Base-by-base conservation (phyloP, 37 sponge, comb jelly and placozoan species). In the Dysidea cf. avara region DNA sequence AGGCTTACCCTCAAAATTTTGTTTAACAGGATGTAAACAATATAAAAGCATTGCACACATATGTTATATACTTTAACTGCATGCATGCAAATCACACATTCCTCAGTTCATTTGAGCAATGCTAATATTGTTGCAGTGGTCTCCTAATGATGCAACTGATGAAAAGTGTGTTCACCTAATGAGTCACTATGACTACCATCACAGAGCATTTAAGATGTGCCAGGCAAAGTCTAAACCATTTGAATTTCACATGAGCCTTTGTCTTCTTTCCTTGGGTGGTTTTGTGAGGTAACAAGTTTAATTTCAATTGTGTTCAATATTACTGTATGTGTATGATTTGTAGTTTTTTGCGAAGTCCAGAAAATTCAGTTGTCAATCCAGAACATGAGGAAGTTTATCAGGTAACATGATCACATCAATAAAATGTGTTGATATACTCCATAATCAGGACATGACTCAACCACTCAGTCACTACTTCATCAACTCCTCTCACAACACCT, bases 381-480 rank as follows among this genome's bases (percentile, higher is more conserved):
- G 74, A 78, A 4, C 89, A 88, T 56, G 78, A 82, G 61, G 68
- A 43, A 24, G 68, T 82, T 2, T 88, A 82, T 68, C 83, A 82
- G 71, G 84, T 83, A 76, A 9, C 46, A 43, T 43, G 9, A 43
- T 43, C 9, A 43, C 9, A 12, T 43, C 46, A 43, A 9, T 43
- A n/a, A n/a, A n/a, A n/a, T n/a, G n/a, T n/a, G n/a, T n/a, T n/a
- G n/a, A n/a, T n/a, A n/a, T n/a, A n/a, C n/a, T n/a, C n/a, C n/a
- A n/a, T n/a, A n/a, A n/a, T n/a, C 57, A 92, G 81, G 93, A 92
- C 65, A 92, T 92, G 96, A 62, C 74, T 16, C 95, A 82, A 61
- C 96, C 96, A 24, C 81, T 96, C 22, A 83, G 90, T 51, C 96
- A 96, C 71, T 96, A 96, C 77, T 96, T 82, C 66, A 92, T 96